These are phyloP conservation scores for Haliclona indistincta DNA, from an alignment of 37 sponge, comb jelly and placozoan species.

Conservation along the genomic window DNA sequence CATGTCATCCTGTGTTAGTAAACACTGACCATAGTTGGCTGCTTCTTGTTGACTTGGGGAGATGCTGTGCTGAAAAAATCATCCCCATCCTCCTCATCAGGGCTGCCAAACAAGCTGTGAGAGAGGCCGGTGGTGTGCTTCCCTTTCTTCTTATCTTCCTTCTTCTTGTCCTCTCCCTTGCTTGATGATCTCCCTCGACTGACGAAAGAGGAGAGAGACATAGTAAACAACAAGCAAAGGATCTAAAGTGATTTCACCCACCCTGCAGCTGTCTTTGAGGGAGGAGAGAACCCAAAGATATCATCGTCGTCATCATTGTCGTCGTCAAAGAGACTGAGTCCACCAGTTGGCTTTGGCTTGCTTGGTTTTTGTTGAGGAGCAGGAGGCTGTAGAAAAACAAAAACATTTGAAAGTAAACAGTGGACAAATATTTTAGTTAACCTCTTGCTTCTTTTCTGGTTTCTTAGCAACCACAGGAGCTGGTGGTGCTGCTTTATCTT, in stretches of 20 bases:
- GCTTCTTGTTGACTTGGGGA: too few relatives aligned
- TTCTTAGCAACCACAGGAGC: neutral
- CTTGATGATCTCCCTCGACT: neutral
- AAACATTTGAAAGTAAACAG: too few relatives aligned
- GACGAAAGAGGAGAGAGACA: slow-evolving; percentile 6
- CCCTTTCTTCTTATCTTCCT: slow-evolving; percentile 26
- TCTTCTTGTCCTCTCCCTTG: too few relatives aligned
- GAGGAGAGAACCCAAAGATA: neutral
- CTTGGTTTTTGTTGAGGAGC: neutral
- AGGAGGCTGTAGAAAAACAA: too few relatives aligned
- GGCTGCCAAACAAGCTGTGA: slow-evolving; percentile 57
- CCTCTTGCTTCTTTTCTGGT: neutral
- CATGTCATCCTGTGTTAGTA: too few relatives aligned
- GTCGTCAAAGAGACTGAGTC: slow-evolving; percentile 76
- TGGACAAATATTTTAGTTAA: too few relatives aligned
- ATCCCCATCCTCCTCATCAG: slow-evolving; percentile 7
- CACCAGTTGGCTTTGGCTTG: slow-evolving; percentile 82
- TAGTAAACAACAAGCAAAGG: neutral
- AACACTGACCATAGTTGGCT: too few relatives aligned
- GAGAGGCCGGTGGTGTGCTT: slow-evolving; percentile 28
- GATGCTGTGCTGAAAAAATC: too few relatives aligned
- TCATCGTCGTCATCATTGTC: slow-evolving; percentile 20
- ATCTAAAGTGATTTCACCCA: neutral
- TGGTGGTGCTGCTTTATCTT: neutral
- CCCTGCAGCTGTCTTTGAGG: slow-evolving; percentile 1